phyloP scores from a whole-genome alignment of 2,113 vertebrate species.

The Protobothrops mucrosquamatus region DNA sequence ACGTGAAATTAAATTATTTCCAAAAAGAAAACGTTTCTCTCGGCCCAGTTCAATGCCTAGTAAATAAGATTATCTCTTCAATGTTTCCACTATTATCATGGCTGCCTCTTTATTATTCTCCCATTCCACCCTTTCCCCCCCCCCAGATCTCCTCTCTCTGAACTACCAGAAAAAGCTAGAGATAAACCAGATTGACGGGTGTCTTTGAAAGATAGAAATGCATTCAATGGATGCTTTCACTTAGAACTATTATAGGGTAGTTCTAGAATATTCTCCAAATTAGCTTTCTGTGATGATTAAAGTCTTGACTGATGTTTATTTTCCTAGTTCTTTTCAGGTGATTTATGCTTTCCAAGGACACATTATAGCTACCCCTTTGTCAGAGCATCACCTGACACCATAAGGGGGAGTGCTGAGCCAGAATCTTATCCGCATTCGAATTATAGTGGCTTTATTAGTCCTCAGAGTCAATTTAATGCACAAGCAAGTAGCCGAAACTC shows the following conservation, averaged over 20 bases:
- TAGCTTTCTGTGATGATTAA: slow-evolving; percentile 64
- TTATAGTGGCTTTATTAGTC: neutral
- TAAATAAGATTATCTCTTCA: slow-evolving; percentile 3
- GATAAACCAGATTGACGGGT: slow-evolving; percentile 59
- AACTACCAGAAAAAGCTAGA: slow-evolving; percentile 48
- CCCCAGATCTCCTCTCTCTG: slow-evolving; percentile 24
- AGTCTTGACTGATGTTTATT: slow-evolving; percentile 63
- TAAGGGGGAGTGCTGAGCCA: slow-evolving; percentile 19
- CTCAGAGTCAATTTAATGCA: slow-evolving; percentile 28
- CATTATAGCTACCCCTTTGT: slow-evolving; percentile 40
- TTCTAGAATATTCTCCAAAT: slow-evolving; percentile 51
- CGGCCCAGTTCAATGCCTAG: neutral
- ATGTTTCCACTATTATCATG: slow-evolving; percentile 27
- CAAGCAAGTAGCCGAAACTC: slow-evolving; percentile 6
- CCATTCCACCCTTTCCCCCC: no score
- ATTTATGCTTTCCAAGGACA: slow-evolving; percentile 61
- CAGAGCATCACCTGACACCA: slow-evolving; percentile 6
- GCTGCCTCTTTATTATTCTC: slow-evolving; percentile 2
- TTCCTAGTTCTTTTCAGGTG: slow-evolving; percentile 51
- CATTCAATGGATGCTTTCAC: slow-evolving; percentile 49
- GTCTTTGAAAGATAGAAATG: slow-evolving; percentile 58
- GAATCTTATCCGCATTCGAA: slow-evolving; percentile 23
- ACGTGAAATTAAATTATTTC: no score
- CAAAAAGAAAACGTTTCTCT: neutral
- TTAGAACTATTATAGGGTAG: slow-evolving; percentile 59